Conservation (phyloP, 2,888 invertebrate species). For the Creontiades dilutus region DNA sequence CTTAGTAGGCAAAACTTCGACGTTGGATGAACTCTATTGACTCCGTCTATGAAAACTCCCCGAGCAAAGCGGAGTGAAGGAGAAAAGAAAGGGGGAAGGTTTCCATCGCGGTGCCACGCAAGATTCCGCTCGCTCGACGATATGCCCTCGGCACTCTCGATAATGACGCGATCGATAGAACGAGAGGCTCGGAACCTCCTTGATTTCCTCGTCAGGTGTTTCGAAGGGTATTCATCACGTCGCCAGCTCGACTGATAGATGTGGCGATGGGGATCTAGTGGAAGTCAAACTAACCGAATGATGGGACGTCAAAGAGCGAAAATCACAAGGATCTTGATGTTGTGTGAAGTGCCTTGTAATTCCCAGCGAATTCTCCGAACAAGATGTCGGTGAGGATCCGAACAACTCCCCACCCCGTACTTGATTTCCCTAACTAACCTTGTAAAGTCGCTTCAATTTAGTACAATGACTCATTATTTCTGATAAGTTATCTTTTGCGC, state of each 20-base stretch:
- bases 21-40: neutral
- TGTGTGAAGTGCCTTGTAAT: too few species aligned
- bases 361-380: too few species aligned
- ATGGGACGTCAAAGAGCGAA: too few species aligned
- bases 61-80: neutral
- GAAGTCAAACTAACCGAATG: too few species aligned
- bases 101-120: constrained; percentile 42
- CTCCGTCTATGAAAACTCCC: neutral
- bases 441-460: too few species aligned
- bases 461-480: too few species aligned
- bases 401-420: too few species aligned
- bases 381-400: too few species aligned
- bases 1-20: neutral
- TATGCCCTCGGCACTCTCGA: constrained; percentile 28
- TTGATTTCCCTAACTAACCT: too few species aligned
- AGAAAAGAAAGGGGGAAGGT: neutral
- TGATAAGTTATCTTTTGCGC: too few species aligned
- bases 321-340: too few species aligned
- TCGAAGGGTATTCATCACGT: neutral
- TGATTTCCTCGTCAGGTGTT: constrained; percentile 6
- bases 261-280: too few species aligned
- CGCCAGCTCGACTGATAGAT: neutral
- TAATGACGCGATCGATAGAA: constrained; percentile 38
- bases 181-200: constrained; percentile 11
- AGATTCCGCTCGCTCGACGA: constrained; percentile 37